Evolutionary conservation across 2,797 vertebrate species (phyloP), one percentile per base, ranked within the genome.

Genomic region (Gymnodraco acuticeps): DNA sequence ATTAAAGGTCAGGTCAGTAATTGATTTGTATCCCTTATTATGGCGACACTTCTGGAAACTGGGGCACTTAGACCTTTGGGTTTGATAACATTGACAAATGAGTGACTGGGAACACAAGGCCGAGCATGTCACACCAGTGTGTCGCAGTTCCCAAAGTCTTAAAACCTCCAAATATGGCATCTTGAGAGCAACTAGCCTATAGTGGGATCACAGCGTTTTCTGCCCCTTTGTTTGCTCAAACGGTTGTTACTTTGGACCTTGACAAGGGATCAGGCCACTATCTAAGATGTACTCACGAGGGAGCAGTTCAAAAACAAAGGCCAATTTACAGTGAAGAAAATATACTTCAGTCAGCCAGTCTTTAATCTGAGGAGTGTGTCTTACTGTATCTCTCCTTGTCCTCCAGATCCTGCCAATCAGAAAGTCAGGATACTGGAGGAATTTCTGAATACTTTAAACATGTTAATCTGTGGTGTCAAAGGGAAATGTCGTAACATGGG

Each of bases 141-240:
- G 62, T 58, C 59, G 16, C 69, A n/a, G 50, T 59, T 84, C 20
- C 59, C 67, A 64, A 72, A 83, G 80, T 84, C 87, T 89, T 91
- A 86, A 89, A 93, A 91, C 41, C 72, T 73, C 93, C 94, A 92
- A 95, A 95, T 94, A 94, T 93, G 94, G 93, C 78, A 82, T 88
- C 90, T 93, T 91, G 78, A 74, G 86, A 77, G 31, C 65, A 77
- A 72, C 46, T 42, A 71, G 73, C 82, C 83, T 77, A 41, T 69
- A 19, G 70, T 23, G 58, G 64, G 20, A 69, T 51, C 70, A 33
- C 38, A 66, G 55, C 1, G 33, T 55, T 82, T 80, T 77, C 79
- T 75, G 73, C 75, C 79, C 71, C 64, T 75, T 17, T 92, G 88
- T 94, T 94, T 94, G 87, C 87, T 82, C 87, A 89, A 91, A 84